Evolutionary conservation across 2,888 invertebrate genomes (phyloP).

Genomic region (Melolontha melolontha): DNA sequence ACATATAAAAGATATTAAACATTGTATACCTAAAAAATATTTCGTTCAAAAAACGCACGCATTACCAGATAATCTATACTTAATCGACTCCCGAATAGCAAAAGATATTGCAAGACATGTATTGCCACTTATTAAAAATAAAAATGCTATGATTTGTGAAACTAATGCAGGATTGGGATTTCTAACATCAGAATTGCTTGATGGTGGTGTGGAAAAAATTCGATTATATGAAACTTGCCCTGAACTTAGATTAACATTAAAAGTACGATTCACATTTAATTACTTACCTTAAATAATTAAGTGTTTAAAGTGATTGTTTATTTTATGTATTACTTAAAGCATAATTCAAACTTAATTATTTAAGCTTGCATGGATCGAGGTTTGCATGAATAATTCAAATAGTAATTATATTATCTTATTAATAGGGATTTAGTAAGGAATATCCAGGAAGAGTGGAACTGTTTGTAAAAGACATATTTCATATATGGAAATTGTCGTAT

Average conservation of each 20-base stretch:
- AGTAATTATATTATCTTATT: conserved; percentile 31
- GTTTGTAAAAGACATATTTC: conserved; percentile 72
- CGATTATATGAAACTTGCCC: conserved; percentile 71
- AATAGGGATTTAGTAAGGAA: conserved; percentile 63
- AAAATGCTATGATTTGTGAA: conserved; percentile 69
- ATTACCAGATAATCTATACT: conserved; percentile 46
- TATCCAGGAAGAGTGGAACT: conserved; percentile 65
- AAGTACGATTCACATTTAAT: conserved; percentile 59
- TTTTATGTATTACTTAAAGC: background rate
- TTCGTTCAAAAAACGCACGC: conserved; percentile 38
- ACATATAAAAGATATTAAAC: conserved; percentile 42
- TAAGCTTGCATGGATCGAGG: background rate
- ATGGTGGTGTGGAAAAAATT: conserved; percentile 66
- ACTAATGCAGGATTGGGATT: conserved; percentile 78
- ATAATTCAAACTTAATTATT: background rate
- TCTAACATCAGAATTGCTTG: conserved; percentile 72
- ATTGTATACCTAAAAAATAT: conserved; percentile 46
- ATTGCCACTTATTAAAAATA: conserved; percentile 48
- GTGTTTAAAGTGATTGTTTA: too few species aligned
- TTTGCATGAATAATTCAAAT: conserved; percentile 2
- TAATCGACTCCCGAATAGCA: conserved; percentile 46
- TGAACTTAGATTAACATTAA: conserved; percentile 67
- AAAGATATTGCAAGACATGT: conserved; percentile 44
- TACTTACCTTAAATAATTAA: too few species aligned
- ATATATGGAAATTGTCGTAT: conserved; percentile 70